Conservation (phyloP, 2,113 vertebrate species). For the Hystrix cristata region DNA sequence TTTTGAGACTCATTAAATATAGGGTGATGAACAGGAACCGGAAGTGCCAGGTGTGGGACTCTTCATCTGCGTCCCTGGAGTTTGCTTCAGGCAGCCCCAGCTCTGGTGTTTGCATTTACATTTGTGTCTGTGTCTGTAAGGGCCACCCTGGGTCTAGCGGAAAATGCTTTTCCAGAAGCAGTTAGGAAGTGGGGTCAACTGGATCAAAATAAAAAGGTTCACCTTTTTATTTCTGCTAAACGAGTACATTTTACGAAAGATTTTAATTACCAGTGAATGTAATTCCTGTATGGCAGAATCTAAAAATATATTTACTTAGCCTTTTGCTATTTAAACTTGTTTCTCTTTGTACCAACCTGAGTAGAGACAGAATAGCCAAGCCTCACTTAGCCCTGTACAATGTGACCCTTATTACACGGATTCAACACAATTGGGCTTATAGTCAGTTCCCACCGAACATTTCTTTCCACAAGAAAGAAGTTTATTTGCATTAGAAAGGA, state of each 20-base stretch:
- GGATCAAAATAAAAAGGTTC: conserved; percentile 35
- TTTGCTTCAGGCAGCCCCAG: background rate
- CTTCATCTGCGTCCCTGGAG: background rate
- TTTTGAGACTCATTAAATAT: background rate
- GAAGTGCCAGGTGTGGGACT: too few species aligned
- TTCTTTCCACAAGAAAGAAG: conserved; percentile 60
- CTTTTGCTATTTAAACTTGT: conserved; percentile 10
- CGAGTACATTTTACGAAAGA: background rate
- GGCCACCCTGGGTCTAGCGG: background rate
- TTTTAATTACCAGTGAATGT: conserved; percentile 53
- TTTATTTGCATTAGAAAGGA: conserved; percentile 78
- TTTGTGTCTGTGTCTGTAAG: background rate
- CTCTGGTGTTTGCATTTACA: background rate
- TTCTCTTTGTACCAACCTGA: conserved; percentile 22
- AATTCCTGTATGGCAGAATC: background rate
- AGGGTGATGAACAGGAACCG: background rate
- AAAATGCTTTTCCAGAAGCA: conserved; percentile 43
- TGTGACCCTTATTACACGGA: conserved; percentile 52
- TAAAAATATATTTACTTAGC: conserved; percentile 63
- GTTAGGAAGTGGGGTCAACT: background rate
- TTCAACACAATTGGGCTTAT: conserved; percentile 32
- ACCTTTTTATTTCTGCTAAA: conserved; percentile 24
- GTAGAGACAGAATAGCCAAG: conserved; percentile 14
- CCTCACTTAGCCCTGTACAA: background rate
- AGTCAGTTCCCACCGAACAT: conserved; percentile 48